phyloP scores from a whole-genome alignment of 2,113 vertebrate genomes.

The Setophaga petechia region DNA sequence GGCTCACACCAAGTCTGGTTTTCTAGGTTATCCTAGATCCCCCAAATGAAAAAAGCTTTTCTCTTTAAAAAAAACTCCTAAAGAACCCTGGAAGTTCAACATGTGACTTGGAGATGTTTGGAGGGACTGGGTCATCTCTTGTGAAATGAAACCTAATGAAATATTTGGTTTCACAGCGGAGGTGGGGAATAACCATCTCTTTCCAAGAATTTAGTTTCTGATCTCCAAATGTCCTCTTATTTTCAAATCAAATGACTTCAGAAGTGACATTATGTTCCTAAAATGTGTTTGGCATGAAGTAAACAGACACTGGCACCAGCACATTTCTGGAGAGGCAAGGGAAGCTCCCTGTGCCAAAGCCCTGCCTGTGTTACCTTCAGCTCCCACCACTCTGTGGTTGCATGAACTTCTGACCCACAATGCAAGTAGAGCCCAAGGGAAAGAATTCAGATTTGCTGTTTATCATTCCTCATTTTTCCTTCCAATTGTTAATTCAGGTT shows the following conservation, averaged over 20 bases:
- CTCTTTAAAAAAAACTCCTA: neutral
- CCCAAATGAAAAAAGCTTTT: neutral
- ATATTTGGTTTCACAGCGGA: slow-evolving; percentile 17
- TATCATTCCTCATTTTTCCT: neutral
- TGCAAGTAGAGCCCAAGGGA: neutral
- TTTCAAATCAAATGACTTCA: slow-evolving; percentile 9
- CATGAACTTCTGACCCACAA: neutral
- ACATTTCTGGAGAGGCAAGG: neutral
- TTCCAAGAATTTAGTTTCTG: slow-evolving; percentile 36
- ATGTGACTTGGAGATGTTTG: neutral
- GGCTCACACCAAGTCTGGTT: neutral
- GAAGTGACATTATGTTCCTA: slow-evolving; percentile 1
- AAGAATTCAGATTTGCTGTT: neutral
- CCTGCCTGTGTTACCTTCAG: neutral
- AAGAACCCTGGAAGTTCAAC: neutral
- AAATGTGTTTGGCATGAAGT: neutral
- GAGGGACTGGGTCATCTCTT: slow-evolving; percentile 15
- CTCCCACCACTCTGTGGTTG: neutral
- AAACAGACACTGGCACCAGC: neutral
- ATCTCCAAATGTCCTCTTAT: neutral
- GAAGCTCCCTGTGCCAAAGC: neutral
- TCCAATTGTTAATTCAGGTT: neutral
- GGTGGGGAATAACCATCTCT: neutral
- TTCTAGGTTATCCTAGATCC: neutral
- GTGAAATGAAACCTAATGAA: slow-evolving; percentile 43